phyloP scores from a whole-genome alignment of 2,113 vertebrate species.

The Gallinago jamesoni region DNA sequence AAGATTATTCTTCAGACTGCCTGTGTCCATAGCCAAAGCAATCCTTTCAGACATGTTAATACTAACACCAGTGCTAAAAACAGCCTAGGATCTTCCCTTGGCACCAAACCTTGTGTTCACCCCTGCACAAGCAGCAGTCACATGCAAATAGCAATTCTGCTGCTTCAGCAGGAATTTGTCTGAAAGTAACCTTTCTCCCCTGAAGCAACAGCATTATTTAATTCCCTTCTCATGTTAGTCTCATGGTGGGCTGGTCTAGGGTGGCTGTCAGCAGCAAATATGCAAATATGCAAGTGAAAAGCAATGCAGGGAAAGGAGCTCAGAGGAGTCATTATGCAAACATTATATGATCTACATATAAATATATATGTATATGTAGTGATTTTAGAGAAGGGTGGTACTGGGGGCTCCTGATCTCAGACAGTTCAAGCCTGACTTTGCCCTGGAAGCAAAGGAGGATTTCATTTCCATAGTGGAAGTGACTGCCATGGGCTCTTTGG shows the following conservation, averaged over 20 bases:
- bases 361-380: background rate
- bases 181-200: constrained; percentile 10
- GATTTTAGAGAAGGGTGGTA: background rate
- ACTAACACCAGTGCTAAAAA: background rate
- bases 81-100: background rate
- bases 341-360: background rate
- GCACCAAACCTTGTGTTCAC: background rate
- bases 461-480: background rate
- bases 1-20: background rate
- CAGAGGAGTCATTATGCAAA: background rate
- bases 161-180: background rate
- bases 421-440: background rate
- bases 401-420: background rate
- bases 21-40: background rate
- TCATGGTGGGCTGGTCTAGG: background rate
- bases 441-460: background rate
- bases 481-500: background rate
- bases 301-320: background rate
- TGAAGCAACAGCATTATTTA: background rate
- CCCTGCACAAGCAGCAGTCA: background rate
- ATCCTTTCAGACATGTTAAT: background rate
- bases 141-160: background rate
- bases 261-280: background rate
- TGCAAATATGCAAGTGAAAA: background rate
- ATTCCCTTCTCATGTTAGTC: background rate